Evolutionary conservation across 2,113 vertebrate species (phyloP).

Genomic region (Gallinago jamesoni): DNA sequence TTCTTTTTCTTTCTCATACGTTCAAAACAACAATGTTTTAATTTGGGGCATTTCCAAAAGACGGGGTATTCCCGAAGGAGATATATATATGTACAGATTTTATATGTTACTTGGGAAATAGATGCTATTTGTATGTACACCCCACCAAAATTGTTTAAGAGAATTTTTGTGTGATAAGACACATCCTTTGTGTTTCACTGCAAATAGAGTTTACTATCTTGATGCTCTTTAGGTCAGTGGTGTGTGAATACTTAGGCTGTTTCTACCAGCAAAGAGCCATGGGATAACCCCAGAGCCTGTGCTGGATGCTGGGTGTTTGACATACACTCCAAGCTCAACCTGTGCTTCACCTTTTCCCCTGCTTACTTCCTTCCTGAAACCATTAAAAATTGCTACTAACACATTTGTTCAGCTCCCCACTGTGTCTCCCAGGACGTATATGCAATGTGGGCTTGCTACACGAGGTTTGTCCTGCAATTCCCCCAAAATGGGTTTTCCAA

Average conservation of each 20-base stretch:
- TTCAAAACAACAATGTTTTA: neutral
- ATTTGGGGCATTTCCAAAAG: neutral
- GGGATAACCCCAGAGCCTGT: neutral
- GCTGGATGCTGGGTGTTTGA: neutral
- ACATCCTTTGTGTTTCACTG: neutral
- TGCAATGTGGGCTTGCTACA: neutral
- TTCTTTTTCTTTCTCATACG: neutral
- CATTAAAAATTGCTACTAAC: neutral
- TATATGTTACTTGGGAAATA: neutral
- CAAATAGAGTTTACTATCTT: neutral
- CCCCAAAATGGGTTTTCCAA: neutral
- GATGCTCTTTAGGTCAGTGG: neutral
- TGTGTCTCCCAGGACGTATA: neutral
- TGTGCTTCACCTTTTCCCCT: neutral
- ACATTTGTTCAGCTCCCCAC: neutral
- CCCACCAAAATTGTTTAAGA: neutral
- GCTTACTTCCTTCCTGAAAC: neutral
- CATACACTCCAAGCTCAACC: neutral
- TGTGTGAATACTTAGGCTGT: neutral
- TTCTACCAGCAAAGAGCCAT: neutral
- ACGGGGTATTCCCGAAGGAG: neutral
- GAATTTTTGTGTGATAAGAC: neutral
- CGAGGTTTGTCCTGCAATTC: neutral
- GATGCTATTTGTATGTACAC: neutral
- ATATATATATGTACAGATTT: neutral